phyloP scores from a whole-genome alignment of 2,113 vertebrate genomes.

The Morone saxatilis region DNA sequence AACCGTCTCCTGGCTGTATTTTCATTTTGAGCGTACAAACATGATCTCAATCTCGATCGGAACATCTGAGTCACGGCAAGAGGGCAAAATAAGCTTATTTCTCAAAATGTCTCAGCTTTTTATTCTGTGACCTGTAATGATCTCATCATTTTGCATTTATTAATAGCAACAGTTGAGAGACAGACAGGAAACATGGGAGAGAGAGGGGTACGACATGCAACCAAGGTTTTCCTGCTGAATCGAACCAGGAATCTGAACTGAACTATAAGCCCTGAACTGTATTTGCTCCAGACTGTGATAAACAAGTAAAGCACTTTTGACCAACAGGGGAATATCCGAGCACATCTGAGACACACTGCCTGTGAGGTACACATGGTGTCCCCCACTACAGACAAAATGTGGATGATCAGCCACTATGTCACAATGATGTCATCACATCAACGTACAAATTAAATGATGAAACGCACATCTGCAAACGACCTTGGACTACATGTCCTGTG shows the following conservation, averaged over 20 bases:
- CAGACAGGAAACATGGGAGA: background rate
- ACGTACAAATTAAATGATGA: background rate
- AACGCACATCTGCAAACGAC: conserved; percentile 4
- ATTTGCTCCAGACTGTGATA: background rate
- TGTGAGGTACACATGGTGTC: background rate
- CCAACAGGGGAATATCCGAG: background rate
- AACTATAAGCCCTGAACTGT: background rate
- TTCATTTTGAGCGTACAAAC: no score
- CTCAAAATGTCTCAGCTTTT: no score
- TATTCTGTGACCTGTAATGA: no score
- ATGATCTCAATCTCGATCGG: no score
- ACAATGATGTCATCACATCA: background rate
- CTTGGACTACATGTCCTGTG: background rate
- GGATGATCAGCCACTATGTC: background rate
- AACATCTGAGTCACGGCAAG: no score
- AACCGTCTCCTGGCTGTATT: no score
- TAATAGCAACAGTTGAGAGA: background rate
- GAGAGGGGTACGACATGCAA: background rate
- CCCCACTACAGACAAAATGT: background rate
- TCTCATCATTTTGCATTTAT: background rate
- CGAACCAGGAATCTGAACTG: background rate
- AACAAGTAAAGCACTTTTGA: background rate
- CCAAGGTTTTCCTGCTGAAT: background rate
- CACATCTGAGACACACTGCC: background rate
- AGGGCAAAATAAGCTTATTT: no score